Conservation (phyloP, 2,113 vertebrate species). For the Cranoglanis bouderius region DNA sequence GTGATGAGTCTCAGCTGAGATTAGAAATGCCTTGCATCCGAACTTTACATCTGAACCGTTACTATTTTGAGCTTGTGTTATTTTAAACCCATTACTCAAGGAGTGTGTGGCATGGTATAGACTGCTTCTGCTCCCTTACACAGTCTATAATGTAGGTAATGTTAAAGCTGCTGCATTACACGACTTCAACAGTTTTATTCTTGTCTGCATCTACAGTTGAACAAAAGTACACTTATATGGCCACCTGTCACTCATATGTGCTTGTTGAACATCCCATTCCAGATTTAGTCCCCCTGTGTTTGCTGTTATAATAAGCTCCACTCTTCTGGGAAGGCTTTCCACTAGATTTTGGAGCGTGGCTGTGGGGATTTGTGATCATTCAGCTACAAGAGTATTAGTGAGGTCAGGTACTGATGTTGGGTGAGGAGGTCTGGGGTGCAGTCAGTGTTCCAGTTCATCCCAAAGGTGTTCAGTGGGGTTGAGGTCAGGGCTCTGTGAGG, state of each 20-base stretch:
- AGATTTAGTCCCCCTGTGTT: background rate
- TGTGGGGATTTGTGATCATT: too few species aligned
- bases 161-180: background rate
- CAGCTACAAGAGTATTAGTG: background rate
- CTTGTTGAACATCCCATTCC: background rate
- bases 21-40: background rate
- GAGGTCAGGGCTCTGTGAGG: too few species aligned
- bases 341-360: too few species aligned
- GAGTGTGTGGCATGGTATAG: background rate
- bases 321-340: too few species aligned
- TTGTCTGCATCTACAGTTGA: too few species aligned
- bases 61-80: constrained; percentile 13
- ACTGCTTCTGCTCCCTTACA: background rate
- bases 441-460: too few species aligned
- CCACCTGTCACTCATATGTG: background rate
- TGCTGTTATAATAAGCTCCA: background rate
- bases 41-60: constrained; percentile 4
- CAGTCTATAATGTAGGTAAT: background rate
- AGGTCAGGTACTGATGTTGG: too few species aligned
- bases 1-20: background rate
- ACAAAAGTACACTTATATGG: too few species aligned
- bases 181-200: background rate
- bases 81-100: background rate
- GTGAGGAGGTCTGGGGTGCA: too few species aligned
- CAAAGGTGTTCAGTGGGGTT: too few species aligned